Evolutionary conservation across 2,797 vertebrate species (phyloP), one percentile per base, ranked within the genome.

Genomic region (Pyrocephalus nanus): DNA sequence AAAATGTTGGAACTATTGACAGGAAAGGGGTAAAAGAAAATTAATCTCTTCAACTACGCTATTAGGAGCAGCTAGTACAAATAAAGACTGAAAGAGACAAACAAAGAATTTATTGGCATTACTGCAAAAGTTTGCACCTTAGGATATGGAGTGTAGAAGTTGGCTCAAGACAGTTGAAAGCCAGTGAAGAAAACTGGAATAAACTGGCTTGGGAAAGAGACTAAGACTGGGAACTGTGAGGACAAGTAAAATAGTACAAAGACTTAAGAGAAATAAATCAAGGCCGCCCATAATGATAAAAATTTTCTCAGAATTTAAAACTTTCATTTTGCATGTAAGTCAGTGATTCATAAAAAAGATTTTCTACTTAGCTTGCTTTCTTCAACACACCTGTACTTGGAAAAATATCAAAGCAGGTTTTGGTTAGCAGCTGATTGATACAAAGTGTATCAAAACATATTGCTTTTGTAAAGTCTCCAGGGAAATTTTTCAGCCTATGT

Each of bases 131-230:
- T 36, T 40, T 66, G 61, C 17, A 64, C 15, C 9, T 64, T 67
- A 8, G 4, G 8, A 50, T 38, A 2, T n/a, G 2, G 5, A 80
- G 8, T 7, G 6, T 12, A n/a, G 30, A 51, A 86, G 22, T 1
- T 61, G 20, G 5, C 23, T 42, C 42, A 54, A 32, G 38, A 57
- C 9, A 80, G 30, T 8, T 30, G 15, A 82, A 95, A 75, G 13
- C 15, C 40, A 51, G 51, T 38, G 23, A 72, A 55, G 71, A 88
- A 51, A 17, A 11, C 1, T 48, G 26, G 21, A 72, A 69, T 15
- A 10, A 58, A 8, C 0, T 40, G 26, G 5, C 5, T 26, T 45
- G 8, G 15, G 26, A 57, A 90, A 29, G 27, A 70, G 38, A 58
- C 22, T 38, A 50, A 67, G 26, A 57, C 12, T 50, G 20, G 60